Percentiles rank a stretch among this genome's conserved stretches.
Evolutionary conservation across 2,888 invertebrate species (phyloP).

Genomic region (Odontocolon sp.): DNA sequence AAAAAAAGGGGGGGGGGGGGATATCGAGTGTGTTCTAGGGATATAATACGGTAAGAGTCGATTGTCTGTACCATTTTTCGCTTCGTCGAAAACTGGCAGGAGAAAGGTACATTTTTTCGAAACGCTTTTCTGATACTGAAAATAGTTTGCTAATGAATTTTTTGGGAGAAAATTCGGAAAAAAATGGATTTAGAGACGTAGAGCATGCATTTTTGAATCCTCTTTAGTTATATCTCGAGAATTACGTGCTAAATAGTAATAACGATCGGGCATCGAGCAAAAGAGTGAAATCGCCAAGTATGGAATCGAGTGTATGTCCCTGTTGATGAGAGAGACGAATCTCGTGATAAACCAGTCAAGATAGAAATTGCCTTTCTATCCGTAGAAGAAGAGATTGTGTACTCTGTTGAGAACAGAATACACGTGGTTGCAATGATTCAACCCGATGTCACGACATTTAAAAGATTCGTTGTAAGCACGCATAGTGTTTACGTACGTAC

Average conservation of each 20-base stretch:
- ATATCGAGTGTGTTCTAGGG: conserved; percentile 39
- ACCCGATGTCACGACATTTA: conserved; percentile 56
- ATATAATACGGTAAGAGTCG: conserved; percentile 2
- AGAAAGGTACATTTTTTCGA: no score
- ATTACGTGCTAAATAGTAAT: conserved; percentile 2
- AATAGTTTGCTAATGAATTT: not conserved
- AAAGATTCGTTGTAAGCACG: conserved; percentile 55
- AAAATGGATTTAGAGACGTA: no score
- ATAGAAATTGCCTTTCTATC: conserved; percentile 55
- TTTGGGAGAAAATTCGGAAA: no score
- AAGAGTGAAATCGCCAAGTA: no score
- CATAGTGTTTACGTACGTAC: conserved; percentile 42
- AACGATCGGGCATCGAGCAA: not conserved
- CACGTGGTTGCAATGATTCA: conserved; percentile 58
- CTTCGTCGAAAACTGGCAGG: not conserved
- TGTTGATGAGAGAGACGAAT: conserved; percentile 50
- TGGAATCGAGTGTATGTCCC: conserved; percentile 45
- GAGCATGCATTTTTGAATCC: no score
- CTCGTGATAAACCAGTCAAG: conserved; percentile 51
- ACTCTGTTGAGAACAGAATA: conserved; percentile 38
- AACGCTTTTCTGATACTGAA: no score
- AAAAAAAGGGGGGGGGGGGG: no score
- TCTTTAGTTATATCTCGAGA: not conserved
- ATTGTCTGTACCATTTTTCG: conserved; percentile 15
- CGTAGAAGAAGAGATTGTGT: conserved; percentile 43